A percentile compares a stretch with the other conserved stretches of the same genome.
phyloP scores from a whole-genome alignment of 2,113 vertebrate species.

The Trogon melanurus region DNA sequence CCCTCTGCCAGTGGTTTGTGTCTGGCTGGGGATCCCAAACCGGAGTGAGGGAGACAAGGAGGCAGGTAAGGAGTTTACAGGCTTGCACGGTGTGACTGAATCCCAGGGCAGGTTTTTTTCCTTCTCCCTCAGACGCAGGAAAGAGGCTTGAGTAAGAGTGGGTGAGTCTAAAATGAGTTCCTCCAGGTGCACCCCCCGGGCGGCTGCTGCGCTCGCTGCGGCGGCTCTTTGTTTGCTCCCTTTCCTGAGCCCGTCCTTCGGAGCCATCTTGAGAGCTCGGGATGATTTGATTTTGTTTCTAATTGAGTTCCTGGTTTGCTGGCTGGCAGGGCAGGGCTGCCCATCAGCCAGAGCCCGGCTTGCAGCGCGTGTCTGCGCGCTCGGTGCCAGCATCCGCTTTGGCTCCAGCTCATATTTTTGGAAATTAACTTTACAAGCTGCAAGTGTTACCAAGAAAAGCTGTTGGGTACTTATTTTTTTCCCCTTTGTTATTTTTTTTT shows the following conservation, averaged over 20 bases:
- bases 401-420: not conserved
- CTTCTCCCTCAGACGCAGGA: not conserved
- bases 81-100: fast-evolving
- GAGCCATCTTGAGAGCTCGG: constrained; percentile 19
- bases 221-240: not conserved
- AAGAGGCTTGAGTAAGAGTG: not conserved
- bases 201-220: not conserved
- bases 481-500: not conserved
- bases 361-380: fast-evolving
- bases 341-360: not conserved
- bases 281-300: not conserved
- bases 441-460: not conserved
- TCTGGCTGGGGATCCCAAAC: not conserved
- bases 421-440: not conserved
- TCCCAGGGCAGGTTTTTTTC: not conserved
- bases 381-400: not conserved
- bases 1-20: not conserved
- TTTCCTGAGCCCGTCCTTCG: not conserved
- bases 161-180: not conserved
- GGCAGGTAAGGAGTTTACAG: constrained; percentile 62
- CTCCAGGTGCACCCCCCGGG: not conserved
- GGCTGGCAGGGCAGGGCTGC: not conserved
- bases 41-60: not conserved
- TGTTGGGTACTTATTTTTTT: not conserved
- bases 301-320: not conserved